Evolutionary conservation across 2,113 vertebrate species (phyloP), one percentile per base, ranked within the genome.

Genomic region (Dasyurus viverrinus): DNA sequence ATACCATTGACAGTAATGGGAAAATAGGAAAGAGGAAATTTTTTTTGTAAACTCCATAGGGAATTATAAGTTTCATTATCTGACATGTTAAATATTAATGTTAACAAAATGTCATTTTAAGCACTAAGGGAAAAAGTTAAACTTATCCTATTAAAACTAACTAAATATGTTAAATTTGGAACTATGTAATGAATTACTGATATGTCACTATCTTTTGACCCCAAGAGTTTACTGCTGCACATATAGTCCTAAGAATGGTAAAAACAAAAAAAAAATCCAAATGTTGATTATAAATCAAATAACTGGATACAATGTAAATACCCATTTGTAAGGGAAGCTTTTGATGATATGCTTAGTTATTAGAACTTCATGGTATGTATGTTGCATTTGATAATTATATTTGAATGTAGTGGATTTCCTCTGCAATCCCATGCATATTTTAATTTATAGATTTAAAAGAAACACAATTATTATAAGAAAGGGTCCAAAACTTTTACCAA

Each of bases 1-100:
- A 46, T 16, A n/a, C 0, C 8, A 76, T n/a, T 90, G 91, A 76
- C 16, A 97, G 93, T 8, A 53, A 19, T 46, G 0, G 7, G 3
- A 2, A 55, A 91, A 53, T 91, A 91, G 36, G 0, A 93, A 93
- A 84, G 9, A 90, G 25, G n/a, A 50, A 55, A 68, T 94, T 42
- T 68, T 68, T 68, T n/a, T 4, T 16, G 14, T 95, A 36, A 89
- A 95, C 30, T 14, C 30, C 60, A 68, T 19, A 68, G 10, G 30
- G 60, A 94, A 95, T 93, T 92, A 93, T 26, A 46, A 93, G 90
- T 48, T 84, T 84, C 1, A 24, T 22, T 92, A 8, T 94, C 48
- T 92, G 9, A 54, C 10, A 89, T n/a, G 5, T 92, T 96, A 95
- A 95, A 16, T 92, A 55, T 89, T 93, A 54, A 2, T 96, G 1